These are phyloP conservation scores for Agonum fuliginosum DNA, from an alignment of 2,888 invertebrate genomes.

Conservation along the genomic window DNA sequence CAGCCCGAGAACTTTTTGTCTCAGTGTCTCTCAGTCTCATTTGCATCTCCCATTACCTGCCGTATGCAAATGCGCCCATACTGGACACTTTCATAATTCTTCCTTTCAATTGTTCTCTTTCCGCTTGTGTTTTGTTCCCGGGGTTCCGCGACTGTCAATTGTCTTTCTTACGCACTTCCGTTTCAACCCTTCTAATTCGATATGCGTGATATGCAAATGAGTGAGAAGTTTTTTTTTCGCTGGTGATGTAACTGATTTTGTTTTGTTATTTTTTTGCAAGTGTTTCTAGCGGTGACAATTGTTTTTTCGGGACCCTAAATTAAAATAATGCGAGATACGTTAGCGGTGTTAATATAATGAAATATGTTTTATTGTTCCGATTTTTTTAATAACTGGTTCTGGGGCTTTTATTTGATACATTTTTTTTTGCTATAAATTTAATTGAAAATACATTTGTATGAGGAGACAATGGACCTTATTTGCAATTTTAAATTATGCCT, in stretches of 20 bases:
- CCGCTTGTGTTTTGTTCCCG: conserved; percentile 22
- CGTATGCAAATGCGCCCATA: conserved; percentile 37
- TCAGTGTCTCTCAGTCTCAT: conserved; percentile 17
- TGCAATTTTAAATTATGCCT: neutral
- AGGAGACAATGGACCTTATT: conserved; percentile 4
- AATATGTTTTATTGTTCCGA: conserved; percentile 43
- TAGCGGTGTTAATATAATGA: conserved; percentile 43
- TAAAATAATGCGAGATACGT: conserved; percentile 41
- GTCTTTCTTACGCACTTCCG: conserved; percentile 35
- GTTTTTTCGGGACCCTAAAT: conserved; percentile 40
- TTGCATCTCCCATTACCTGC: conserved; percentile 38
- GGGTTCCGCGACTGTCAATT: conserved; percentile 2
- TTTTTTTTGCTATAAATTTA: conserved; percentile 22
- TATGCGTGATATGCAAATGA: conserved; percentile 57
- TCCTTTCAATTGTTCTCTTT: conserved; percentile 19
- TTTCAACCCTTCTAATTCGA: conserved; percentile 52
- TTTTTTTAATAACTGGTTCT: conserved; percentile 22
- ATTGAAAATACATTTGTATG: conserved; percentile 23
- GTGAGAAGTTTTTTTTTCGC: conserved; percentile 36
- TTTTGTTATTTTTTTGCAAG: conserved; percentile 49
- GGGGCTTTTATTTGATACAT: neutral
- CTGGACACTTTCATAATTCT: conserved; percentile 45
- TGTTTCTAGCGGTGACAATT: conserved; percentile 49
- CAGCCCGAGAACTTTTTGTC: conserved; percentile 30
- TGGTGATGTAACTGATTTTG: conserved; percentile 55